phyloP scores from a whole-genome alignment of 2,113 vertebrate species.

The Lasiurus borealis region DNA sequence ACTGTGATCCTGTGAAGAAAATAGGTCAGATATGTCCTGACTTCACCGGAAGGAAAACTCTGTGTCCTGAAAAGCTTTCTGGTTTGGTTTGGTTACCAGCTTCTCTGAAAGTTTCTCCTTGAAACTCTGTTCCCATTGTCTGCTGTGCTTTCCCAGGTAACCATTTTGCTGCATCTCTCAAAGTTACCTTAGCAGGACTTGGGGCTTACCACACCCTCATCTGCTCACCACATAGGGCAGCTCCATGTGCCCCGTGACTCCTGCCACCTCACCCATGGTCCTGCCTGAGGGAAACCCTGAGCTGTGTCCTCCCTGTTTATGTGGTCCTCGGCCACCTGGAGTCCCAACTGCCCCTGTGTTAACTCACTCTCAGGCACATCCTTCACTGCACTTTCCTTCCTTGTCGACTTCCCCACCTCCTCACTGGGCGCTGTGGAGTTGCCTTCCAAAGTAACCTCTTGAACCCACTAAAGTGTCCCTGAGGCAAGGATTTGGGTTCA shows the following conservation, averaged over 20 bases:
- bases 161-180: rapidly evolving
- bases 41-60: background rate
- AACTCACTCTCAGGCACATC: background rate
- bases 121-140: background rate
- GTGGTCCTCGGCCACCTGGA: background rate
- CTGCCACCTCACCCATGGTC: background rate
- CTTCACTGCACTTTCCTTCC: background rate
- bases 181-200: background rate
- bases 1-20: background rate
- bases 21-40: background rate
- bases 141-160: background rate
- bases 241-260: background rate
- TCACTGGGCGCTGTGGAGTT: background rate
- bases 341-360: background rate
- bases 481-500: background rate
- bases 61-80: background rate
- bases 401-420: rapidly evolving
- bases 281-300: background rate
- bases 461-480: background rate
- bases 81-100: too few relatives aligned
- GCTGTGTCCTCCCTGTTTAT: background rate
- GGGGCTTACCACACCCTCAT: background rate
- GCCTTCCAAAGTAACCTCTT: background rate
- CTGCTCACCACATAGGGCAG: too few relatives aligned
- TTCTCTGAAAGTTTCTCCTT: background rate